Evolutionary conservation across 2,797 vertebrate genomes (phyloP).

Genomic region (Amniataba percoides): DNA sequence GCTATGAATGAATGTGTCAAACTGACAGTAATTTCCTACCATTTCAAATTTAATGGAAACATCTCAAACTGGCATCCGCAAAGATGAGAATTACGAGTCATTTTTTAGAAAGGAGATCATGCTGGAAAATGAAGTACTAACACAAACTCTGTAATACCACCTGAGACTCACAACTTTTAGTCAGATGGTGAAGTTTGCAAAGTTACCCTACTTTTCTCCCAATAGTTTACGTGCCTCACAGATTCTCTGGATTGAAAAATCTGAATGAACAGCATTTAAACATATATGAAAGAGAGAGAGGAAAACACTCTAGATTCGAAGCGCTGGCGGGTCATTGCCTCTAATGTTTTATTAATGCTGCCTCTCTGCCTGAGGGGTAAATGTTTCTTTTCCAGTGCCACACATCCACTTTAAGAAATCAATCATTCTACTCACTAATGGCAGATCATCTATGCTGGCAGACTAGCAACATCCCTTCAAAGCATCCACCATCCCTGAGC

Average conservation of each 20-base stretch:
- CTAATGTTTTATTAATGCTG: conserved; percentile 86
- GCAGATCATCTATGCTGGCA: conserved; percentile 64
- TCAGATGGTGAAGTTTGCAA: conserved; percentile 40
- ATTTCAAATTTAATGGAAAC: conserved; percentile 70
- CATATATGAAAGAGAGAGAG: conserved; percentile 37
- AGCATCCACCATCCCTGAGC: conserved; percentile 34
- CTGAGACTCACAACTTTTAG: conserved; percentile 23
- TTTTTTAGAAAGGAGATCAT: conserved; percentile 22
- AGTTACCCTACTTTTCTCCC: conserved; percentile 25
- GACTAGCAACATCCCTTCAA: conserved; percentile 58
- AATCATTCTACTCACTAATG: conserved; percentile 79
- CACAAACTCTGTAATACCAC: conserved; percentile 30
- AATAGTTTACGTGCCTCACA: neutral
- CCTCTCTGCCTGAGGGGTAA: conserved; percentile 76
- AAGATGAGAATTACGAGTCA: conserved; percentile 53
- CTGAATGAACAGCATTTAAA: conserved; percentile 60
- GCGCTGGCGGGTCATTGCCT: conserved; percentile 68
- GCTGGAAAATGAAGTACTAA: conserved; percentile 36
- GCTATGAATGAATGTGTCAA: conserved; percentile 73
- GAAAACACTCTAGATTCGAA: conserved; percentile 57
- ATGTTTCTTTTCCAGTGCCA: conserved; percentile 73
- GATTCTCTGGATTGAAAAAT: conserved; percentile 24
- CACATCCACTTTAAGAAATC: conserved; percentile 74
- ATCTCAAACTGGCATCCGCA: conserved; percentile 56
- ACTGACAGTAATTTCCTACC: conserved; percentile 68